A percentile compares a stretch with the other conserved stretches of the same genome.
These are phyloP conservation scores for Hylyphantes graminicola DNA, from an alignment of 1,140 invertebrate species.

Conservation along the genomic window DNA sequence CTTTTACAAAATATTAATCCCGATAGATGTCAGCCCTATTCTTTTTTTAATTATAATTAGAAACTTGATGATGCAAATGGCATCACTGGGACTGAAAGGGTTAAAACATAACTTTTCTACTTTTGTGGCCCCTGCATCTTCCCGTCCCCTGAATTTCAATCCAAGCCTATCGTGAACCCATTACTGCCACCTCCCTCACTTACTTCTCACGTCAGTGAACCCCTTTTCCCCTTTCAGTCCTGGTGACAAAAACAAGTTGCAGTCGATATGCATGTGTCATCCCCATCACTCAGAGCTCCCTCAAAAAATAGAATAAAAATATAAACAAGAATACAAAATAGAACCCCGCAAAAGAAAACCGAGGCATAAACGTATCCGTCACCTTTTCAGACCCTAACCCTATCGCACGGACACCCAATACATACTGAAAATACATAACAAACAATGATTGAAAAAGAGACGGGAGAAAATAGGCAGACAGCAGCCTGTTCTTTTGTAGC, in stretches of 20 bases:
- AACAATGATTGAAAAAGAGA: slow-evolving; percentile 17
- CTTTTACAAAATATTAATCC: too few relatives aligned
- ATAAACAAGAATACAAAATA: not conserved
- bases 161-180: too few relatives aligned
- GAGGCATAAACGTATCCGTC: not conserved
- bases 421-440: slow-evolving; percentile 13
- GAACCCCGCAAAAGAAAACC: not conserved
- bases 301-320: not conserved
- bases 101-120: too few relatives aligned
- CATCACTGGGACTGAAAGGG: too few relatives aligned
- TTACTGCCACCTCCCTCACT: too few relatives aligned
- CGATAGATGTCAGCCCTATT: too few relatives aligned
- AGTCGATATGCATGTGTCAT: not conserved
- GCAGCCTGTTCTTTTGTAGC: too few relatives aligned
- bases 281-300: not conserved
- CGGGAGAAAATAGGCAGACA: not conserved
- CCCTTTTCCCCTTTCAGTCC: not conserved
- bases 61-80: too few relatives aligned
- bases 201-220: not conserved
- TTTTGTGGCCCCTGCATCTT: too few relatives aligned
- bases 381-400: not conserved
- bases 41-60: too few relatives aligned
- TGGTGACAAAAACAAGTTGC: not conserved
- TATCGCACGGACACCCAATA: slow-evolving; percentile 16
- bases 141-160: too few relatives aligned